phyloP scores from a whole-genome alignment of 1,140 invertebrate species.

The Paralvinella palmiformis region DNA sequence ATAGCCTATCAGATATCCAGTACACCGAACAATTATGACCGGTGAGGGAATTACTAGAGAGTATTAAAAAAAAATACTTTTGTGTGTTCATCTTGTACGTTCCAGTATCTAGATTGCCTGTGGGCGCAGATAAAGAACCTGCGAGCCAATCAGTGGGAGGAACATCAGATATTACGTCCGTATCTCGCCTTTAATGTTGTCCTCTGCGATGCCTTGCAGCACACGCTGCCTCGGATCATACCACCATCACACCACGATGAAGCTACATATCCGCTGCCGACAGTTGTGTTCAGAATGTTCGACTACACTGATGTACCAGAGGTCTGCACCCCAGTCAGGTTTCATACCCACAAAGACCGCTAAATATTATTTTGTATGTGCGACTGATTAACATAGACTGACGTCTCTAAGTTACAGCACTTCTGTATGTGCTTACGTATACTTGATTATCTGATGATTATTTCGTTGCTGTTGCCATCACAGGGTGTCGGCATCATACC shows the following conservation, averaged over 20 bases:
- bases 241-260: conserved; percentile 87
- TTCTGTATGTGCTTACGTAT: too few relatives aligned
- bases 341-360: too few relatives aligned
- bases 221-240: conserved; percentile 82
- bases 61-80: too few relatives aligned
- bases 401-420: too few relatives aligned
- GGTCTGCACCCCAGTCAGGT: conserved; percentile 42
- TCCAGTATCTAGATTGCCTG: conserved; percentile 84
- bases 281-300: conserved; percentile 66
- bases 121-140: conserved; percentile 71
- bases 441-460: too few relatives aligned
- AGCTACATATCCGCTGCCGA: conserved; percentile 78
- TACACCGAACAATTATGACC: too few relatives aligned
- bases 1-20: too few relatives aligned
- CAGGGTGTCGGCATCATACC: conserved; percentile 64
- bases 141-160: conserved; percentile 85
- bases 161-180: conserved; percentile 90
- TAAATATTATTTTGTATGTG: too few relatives aligned
- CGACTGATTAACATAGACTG: too few relatives aligned
- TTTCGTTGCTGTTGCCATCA: too few relatives aligned
- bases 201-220: conserved; percentile 87
- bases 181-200: conserved; percentile 94
- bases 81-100: conserved; percentile 24
- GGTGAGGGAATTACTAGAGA: too few relatives aligned
- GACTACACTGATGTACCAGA: conserved; percentile 98